Evolutionary conservation across 2,797 vertebrate species (phyloP).

Genomic region (Danio choprae): DNA sequence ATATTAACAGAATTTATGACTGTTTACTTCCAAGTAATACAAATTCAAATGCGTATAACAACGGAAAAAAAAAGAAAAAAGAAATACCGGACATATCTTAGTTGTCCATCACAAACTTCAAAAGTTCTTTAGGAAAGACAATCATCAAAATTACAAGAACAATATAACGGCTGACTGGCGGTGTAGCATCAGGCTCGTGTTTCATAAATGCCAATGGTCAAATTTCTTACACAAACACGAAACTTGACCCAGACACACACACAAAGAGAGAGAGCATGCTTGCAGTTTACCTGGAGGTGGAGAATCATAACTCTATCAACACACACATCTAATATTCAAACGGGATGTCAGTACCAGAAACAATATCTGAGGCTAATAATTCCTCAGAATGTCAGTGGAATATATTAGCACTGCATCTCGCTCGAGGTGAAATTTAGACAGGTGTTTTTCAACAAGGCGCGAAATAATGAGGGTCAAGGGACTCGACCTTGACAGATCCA

Average conservation of each 20-base stretch:
- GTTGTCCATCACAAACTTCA: slow-evolving; percentile 22
- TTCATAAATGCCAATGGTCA: slow-evolving; percentile 53
- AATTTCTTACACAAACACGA: slow-evolving; percentile 61
- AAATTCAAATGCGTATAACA: neutral
- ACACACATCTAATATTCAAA: slow-evolving; percentile 70
- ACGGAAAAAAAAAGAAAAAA: neutral
- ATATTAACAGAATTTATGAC: slow-evolving; percentile 6
- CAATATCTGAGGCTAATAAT: slow-evolving; percentile 74
- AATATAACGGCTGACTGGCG: slow-evolving; percentile 8
- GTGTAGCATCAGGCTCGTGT: slow-evolving; percentile 28
- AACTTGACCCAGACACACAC: slow-evolving; percentile 69
- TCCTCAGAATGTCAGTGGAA: slow-evolving; percentile 69
- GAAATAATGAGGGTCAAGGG: slow-evolving; percentile 14
- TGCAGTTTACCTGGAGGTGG: slow-evolving; percentile 70
- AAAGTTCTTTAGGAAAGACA: slow-evolving; percentile 10
- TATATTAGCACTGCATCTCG: slow-evolving; percentile 64
- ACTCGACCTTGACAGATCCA: neutral
- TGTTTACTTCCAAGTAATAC: slow-evolving; percentile 8
- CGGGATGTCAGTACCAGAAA: slow-evolving; percentile 69
- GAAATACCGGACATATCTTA: slow-evolving; percentile 3
- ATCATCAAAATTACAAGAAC: slow-evolving; percentile 31
- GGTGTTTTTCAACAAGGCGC: slow-evolving; percentile 49
- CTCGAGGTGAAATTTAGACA: slow-evolving; percentile 45
- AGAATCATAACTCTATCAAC: slow-evolving; percentile 69
- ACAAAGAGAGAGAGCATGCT: slow-evolving; percentile 56